Evolutionary conservation across 2,113 vertebrate genomes (phyloP), one percentile per base, ranked within the genome.

Genomic region (Turnix velox): DNA sequence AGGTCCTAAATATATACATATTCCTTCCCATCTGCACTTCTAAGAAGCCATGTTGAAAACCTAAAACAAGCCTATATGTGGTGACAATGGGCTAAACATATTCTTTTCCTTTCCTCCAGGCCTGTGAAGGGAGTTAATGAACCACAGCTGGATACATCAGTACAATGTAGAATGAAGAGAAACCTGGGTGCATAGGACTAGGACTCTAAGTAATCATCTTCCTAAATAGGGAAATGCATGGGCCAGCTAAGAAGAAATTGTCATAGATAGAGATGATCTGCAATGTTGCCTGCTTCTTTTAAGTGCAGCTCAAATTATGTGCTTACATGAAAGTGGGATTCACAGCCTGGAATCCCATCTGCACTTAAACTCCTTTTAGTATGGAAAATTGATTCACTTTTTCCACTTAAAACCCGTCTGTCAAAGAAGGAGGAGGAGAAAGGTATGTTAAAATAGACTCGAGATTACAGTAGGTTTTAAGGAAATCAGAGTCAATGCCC

Each of bases 381-480:
- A 76, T 65, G 65, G 69, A 87, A 93, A 89, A 91, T 84, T 67
- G 43, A 22, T 87, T 92, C 65, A 52, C 30, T 84, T 40, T 92
- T 90, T 92, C 88, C 61, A 59, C 58, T 93, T 71, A 68, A 82
- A 94, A 74, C 33, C 28, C 87, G 65, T 55, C 89, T 91, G 74
- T 92, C 81, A 92, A 78, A 92, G 35, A 30, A 94, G 45, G 51
- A 91, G 73, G 85, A 87, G 77, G 77, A 91, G 72, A 81, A 71
- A 78, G 0, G 3, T 84, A 68, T 52, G n/a, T 75, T 93, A 91
- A 95, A 95, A 91, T 57, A 88, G 77, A 55, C 40, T 40, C 52
- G 57, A 91, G 66, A 89, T 89, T 87, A 84, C 15, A 68, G 24
- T 31, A 65, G 91, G 95, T 96, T 91, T 93, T 96, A 94, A 92